These are phyloP conservation scores for Hecatera dysodea DNA, from an alignment of 2,888 invertebrate genomes.

Conservation along the genomic window DNA sequence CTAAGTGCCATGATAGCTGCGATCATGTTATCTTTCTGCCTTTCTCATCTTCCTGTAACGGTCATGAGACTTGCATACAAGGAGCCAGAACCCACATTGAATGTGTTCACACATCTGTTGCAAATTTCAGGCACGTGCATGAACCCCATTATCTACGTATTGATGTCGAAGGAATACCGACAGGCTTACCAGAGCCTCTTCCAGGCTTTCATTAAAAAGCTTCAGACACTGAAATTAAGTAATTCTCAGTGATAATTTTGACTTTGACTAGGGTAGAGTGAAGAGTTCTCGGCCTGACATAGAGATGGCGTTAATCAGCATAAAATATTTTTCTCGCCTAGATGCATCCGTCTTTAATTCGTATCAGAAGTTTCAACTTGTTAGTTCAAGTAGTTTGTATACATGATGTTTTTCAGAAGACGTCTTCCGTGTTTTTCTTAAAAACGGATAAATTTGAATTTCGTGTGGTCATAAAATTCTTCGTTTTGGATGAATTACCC, in stretches of 20 bases:
- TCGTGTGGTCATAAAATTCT: too few species aligned
- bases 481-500: too few species aligned
- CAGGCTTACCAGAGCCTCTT: slow-evolving; percentile 95
- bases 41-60: slow-evolving; percentile 97
- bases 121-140: slow-evolving; percentile 96
- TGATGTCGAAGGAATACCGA: slow-evolving; percentile 97
- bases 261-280: too few species aligned
- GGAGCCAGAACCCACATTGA: slow-evolving; percentile 91
- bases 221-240: slow-evolving; percentile 59
- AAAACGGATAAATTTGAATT: too few species aligned
- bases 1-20: slow-evolving; percentile 96
- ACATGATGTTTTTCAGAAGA: too few species aligned
- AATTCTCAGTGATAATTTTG: neutral
- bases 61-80: slow-evolving; percentile 94
- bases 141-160: slow-evolving; percentile 97
- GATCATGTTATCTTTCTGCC: slow-evolving; percentile 96
- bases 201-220: slow-evolving; percentile 80
- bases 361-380: too few species aligned
- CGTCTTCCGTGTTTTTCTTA: too few species aligned
- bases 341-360: too few species aligned
- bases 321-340: too few species aligned
- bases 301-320: too few species aligned
- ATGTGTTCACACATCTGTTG: slow-evolving; percentile 95
- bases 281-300: too few species aligned
- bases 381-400: too few species aligned